phyloP scores from a whole-genome alignment of 2,888 invertebrate species.

The Conistra vaccinii region DNA sequence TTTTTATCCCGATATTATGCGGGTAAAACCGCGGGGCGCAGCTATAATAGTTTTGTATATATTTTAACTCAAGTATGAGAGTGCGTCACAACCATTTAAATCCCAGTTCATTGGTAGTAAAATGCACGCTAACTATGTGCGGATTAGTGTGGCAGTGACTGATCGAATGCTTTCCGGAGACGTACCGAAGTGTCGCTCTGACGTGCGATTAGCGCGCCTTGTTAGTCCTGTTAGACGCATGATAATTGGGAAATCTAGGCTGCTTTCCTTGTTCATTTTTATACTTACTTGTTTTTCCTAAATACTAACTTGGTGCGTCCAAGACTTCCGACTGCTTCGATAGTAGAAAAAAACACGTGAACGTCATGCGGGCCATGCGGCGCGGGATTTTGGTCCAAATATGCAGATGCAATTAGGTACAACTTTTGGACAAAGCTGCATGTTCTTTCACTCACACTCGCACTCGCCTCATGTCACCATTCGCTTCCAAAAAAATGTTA shows the following conservation, averaged over 20 bases:
- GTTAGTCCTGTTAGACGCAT: slow-evolving; percentile 48
- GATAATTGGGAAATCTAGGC: slow-evolving; percentile 11
- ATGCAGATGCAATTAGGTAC: neutral
- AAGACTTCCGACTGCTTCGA: neutral
- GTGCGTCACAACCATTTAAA: slow-evolving; percentile 45
- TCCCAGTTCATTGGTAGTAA: slow-evolving; percentile 45
- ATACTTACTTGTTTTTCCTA: neutral
- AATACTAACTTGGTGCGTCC: neutral
- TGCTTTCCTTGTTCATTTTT: slow-evolving; percentile 3
- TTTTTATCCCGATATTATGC: no score
- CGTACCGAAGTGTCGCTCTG: slow-evolving; percentile 29
- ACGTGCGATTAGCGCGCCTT: slow-evolving; percentile 56
- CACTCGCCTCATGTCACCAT: no score
- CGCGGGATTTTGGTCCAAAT: neutral
- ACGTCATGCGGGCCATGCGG: neutral
- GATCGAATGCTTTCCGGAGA: slow-evolving; percentile 41
- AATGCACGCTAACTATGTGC: slow-evolving; percentile 37
- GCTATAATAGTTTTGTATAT: no score
- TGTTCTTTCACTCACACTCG: no score
- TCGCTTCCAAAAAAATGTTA: no score
- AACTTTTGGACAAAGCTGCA: neutral
- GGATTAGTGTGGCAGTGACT: slow-evolving; percentile 40
- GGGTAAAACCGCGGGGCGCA: no score
- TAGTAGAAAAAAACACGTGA: neutral
- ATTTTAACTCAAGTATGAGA: neutral